Evolutionary conservation across 2,113 vertebrate genomes (phyloP), one percentile per base, ranked within the genome.

Genomic region (Elephantulus edwardii): DNA sequence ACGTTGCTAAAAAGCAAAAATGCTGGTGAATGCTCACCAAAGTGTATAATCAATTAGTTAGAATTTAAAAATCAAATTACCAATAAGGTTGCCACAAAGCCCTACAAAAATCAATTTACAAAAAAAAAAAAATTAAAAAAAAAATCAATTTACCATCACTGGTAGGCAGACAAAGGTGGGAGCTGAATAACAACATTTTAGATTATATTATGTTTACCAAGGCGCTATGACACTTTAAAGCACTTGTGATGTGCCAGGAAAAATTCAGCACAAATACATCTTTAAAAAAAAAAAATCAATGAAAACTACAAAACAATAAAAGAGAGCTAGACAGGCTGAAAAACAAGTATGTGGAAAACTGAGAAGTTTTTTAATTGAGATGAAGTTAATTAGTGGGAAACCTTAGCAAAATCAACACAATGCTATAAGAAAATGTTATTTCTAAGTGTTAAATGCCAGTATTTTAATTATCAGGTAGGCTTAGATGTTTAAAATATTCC

Each of bases 261-360:
- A 88, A 68, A 64, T 9, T 5, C 4, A 44, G 46, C 22, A 74
- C 24, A 64, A 79, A 81, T n/a, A n/a, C 83, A 66, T 19, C 68
- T 86, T 86, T 80, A 81, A 88, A 83, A n/a, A n/a, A n/a, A n/a
- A n/a, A n/a, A n/a, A 84, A 91, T 48, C n/a, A 60, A 56, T 62
- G 60, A 75, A 60, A n/a, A 50, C 33, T 54, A 86, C 20, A 77
- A 14, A 48, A 35, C 1, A 58, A 62, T 38, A 71, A n/a, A n/a
- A 86, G 30, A 8, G 5, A 88, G 33, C 0, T 72, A 60, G 33
- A 54, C 71, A 72, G 42, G 88, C 42, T 8, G n/a, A 52, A 83
- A 91, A 35, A 16, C 38, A 70, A 83, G 16, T 42, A 72, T 19
- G 20, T 50, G 7, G 10, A 90, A 89, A 92, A 44, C 54, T 38